Conservation (phyloP, 2,797 vertebrate genomes). For the Monodelphis domestica region DNA sequence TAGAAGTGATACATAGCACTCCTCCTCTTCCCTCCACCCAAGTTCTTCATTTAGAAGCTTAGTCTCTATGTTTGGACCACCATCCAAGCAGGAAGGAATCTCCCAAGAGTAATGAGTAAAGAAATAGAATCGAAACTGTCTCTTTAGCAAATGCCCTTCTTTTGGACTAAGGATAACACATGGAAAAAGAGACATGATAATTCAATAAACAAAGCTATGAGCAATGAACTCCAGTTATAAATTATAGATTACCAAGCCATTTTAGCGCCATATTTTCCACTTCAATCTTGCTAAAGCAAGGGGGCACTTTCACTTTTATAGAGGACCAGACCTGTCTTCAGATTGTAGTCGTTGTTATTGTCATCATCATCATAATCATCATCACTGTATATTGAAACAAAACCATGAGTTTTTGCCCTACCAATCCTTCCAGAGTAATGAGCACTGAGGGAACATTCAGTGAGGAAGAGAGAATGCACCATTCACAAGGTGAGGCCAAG, state of each 20-base stretch:
- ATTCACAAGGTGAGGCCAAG: not conserved
- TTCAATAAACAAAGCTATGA: not conserved
- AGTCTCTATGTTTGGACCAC: slow-evolving; percentile 34
- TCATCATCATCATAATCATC: not conserved
- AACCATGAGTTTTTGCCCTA: not conserved
- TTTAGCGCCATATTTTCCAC: not conserved
- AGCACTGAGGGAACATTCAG: not conserved
- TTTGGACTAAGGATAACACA: not conserved
- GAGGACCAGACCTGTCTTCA: not conserved
- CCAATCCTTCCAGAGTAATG: not conserved
- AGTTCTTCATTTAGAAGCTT: slow-evolving; percentile 32
- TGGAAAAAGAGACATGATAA: not conserved
- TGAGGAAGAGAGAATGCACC: not conserved
- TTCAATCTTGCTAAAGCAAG: not conserved
- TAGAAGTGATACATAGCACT: slow-evolving; percentile 55
- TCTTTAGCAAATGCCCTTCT: not conserved
- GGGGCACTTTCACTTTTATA: not conserved
- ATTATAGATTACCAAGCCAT: not conserved
- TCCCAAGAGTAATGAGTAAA: not conserved
- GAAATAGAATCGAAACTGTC: not conserved
- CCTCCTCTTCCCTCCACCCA: not conserved
- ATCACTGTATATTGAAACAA: not conserved
- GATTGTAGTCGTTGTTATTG: not conserved
- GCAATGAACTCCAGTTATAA: not conserved
- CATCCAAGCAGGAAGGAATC: slow-evolving; percentile 24